Evolutionary conservation across 2,797 vertebrate species (phyloP), one percentile per base, ranked within the genome.

Genomic region (Champsocephalus esox): DNA sequence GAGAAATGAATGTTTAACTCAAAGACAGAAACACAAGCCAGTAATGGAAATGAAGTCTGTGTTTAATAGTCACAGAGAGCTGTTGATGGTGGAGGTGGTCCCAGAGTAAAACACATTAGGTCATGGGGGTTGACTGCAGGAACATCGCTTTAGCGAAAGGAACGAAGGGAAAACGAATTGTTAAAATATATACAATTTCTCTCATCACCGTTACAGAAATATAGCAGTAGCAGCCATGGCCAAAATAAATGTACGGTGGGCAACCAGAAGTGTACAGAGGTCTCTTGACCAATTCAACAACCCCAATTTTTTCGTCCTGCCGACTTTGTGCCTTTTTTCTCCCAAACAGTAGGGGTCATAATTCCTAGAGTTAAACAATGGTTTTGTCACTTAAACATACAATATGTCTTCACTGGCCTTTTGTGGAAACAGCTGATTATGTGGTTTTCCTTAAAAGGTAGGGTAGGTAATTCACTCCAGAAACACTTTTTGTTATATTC

Each of bases 21-120:
- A 16, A 60, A 59, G 12, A 60, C 49, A 48, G 46, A 57, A 41
- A 55, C 12, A 34, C 54, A 57, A 72, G 45, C 48, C 57, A 70
- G 46, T 9, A 44, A 9, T 52, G 51, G 55, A 69, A 83, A 72
- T 50, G 5, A 75, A 48, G 57, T 63, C 17, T 61, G 48, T 50
- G 48, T 38, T 4, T 61, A 45, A 55, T 19, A 46, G 45, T n/a
- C 24, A 45, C 34, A 61, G 13, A 59, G 52, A 73, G 72, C 79
- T 58, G 68, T 58, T 75, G 19, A 38, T 16, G 48, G 51, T 34
- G 55, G 69, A 66, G 73, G 54, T 58, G 45, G 38, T 67, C 10
- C 44, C 56, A 13, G 24, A 72, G 54, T 80, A 62, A 79, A 84
- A 82, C 66, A 77, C 46, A 81, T 82, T 70, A 80, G 79, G 81